These are phyloP conservation scores for Neomonachus schauinslandi DNA, from an alignment of 2,113 vertebrate species.

Conservation along the genomic window DNA sequence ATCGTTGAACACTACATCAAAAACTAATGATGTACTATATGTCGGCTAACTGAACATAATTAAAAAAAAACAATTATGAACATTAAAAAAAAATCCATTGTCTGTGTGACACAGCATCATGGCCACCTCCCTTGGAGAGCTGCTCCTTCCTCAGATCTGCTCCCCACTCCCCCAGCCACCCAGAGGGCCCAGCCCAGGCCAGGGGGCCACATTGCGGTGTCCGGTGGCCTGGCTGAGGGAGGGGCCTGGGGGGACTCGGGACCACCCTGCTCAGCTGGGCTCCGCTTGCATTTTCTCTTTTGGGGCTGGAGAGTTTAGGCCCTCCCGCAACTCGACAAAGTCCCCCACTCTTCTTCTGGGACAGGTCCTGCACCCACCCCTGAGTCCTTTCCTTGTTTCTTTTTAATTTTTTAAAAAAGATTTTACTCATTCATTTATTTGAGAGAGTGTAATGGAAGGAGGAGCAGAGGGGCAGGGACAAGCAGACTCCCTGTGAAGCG, in stretches of 20 bases:
- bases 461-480: no score
- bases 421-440: background rate
- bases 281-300: background rate
- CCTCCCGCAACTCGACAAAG: background rate
- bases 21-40: no score
- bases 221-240: background rate
- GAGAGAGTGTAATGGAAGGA: background rate
- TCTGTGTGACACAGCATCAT: background rate
- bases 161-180: background rate
- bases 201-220: background rate
- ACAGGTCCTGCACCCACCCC: fast-evolving
- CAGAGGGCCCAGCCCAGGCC: background rate
- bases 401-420: background rate
- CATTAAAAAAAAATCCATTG: no score
- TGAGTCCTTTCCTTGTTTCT: background rate
- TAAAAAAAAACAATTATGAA: no score
- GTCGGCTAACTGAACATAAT: no score
- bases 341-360: background rate
- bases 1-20: no score
- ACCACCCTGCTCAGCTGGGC: background rate
- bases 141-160: background rate
- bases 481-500: background rate
- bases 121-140: background rate
- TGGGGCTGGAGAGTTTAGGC: background rate
- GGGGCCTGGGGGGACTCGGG: background rate